phyloP scores from a whole-genome alignment of 2,113 vertebrate genomes.

The Cygnus buccinator region DNA sequence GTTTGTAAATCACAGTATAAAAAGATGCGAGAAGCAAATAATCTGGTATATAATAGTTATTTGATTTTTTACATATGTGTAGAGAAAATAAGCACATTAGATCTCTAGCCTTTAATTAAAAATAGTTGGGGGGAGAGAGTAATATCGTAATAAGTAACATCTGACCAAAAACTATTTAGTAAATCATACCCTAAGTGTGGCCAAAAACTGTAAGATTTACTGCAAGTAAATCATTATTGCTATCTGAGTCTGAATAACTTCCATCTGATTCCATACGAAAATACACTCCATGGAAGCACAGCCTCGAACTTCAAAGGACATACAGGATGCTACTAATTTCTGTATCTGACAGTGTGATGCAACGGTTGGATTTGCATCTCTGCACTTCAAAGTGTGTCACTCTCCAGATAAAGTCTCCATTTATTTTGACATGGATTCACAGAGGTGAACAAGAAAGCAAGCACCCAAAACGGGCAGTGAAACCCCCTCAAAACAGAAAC shows the following conservation, averaged over 20 bases:
- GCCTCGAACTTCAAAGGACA: constrained; percentile 84
- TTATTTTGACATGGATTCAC: constrained; percentile 87
- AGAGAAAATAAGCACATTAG: constrained; percentile 65
- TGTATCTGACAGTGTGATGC: constrained; percentile 80
- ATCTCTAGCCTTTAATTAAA: constrained; percentile 77
- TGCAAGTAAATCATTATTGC: constrained; percentile 78
- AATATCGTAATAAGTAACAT: constrained; percentile 76
- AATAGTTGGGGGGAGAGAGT: constrained; percentile 53
- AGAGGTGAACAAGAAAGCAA: constrained; percentile 90
- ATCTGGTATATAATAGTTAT: constrained; percentile 35
- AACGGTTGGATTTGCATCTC: constrained; percentile 84
- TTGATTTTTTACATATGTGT: constrained; percentile 74
- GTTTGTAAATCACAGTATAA: constrained; percentile 14
- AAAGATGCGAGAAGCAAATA: constrained; percentile 24
- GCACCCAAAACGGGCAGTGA: constrained; percentile 76
- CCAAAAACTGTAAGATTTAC: constrained; percentile 66
- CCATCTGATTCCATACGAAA: constrained; percentile 81
- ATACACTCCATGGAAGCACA: constrained; percentile 54
- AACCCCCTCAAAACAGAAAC: constrained; percentile 45
- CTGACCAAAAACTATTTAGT: constrained; percentile 60
- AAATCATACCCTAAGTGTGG: constrained; percentile 62
- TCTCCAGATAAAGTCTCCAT: constrained; percentile 80
- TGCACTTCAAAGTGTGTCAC: constrained; percentile 85
- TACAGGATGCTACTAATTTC: constrained; percentile 81
- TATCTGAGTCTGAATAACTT: constrained; percentile 82